Evolutionary conservation across 2,113 vertebrate genomes (phyloP).

Genomic region (Chelonoidis abingdonii): DNA sequence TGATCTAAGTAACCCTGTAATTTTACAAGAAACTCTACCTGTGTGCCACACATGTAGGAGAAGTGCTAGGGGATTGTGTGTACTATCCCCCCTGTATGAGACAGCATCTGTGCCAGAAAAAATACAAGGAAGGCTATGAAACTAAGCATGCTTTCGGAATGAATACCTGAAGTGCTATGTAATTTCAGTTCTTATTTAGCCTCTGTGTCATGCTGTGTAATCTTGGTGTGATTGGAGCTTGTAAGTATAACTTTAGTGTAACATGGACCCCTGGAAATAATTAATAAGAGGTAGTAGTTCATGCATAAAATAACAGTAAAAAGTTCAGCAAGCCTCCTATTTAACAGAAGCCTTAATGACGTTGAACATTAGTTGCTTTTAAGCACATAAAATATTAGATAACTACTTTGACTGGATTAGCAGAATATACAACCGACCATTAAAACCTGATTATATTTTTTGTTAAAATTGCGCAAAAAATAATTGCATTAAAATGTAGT

Average conservation of each 20-base stretch:
- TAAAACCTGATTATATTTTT: slow-evolving; percentile 55
- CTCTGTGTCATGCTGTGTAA: not conserved
- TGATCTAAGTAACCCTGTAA: slow-evolving; percentile 4
- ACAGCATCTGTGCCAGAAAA: slow-evolving; percentile 11
- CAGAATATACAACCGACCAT: slow-evolving; percentile 60
- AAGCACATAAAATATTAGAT: slow-evolving; percentile 62
- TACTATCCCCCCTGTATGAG: not conserved
- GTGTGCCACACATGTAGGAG: not conserved
- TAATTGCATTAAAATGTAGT: slow-evolving; percentile 54
- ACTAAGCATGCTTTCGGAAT: not conserved
- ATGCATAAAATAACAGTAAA: slow-evolving; percentile 25
- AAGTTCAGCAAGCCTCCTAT: slow-evolving; percentile 58
- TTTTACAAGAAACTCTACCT: slow-evolving; percentile 19
- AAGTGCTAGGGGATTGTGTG: not conserved
- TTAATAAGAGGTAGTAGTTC: slow-evolving; percentile 44
- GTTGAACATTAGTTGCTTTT: slow-evolving; percentile 74
- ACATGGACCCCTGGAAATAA: slow-evolving; percentile 48
- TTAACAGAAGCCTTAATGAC: slow-evolving; percentile 72
- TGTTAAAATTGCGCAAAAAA: not conserved
- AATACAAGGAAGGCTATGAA: not conserved
- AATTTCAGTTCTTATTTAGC: slow-evolving; percentile 7
- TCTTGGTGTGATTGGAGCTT: slow-evolving; percentile 39
- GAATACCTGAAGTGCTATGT: slow-evolving; percentile 14
- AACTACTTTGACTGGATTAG: slow-evolving; percentile 62
- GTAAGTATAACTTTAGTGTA: slow-evolving; percentile 33